These are phyloP conservation scores for Scelioninae gen. 1 DNA, from an alignment of 2,888 invertebrate genomes.

Conservation along the genomic window DNA sequence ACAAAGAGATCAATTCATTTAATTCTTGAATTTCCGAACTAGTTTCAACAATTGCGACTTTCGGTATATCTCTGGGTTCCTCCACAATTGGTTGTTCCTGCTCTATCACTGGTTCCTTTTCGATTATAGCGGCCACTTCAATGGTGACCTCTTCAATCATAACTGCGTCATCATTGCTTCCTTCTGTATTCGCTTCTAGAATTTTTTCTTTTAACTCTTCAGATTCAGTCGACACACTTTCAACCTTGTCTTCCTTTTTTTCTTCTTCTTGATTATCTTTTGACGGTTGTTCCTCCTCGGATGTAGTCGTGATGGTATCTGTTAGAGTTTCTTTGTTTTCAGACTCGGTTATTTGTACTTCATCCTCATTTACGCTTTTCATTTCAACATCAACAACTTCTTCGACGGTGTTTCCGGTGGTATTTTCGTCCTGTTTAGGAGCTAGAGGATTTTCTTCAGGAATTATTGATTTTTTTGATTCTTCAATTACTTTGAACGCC, in stretches of 20 bases:
- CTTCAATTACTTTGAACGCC: too few relatives aligned
- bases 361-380: conserved; percentile 56
- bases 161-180: conserved; percentile 41
- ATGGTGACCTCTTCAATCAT: conserved; percentile 57
- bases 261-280: too few relatives aligned
- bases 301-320: too few relatives aligned
- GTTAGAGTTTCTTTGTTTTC: conserved; percentile 47
- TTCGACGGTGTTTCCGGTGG: conserved; percentile 55
- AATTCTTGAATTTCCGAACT: conserved; percentile 86
- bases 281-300: conserved; percentile 75
- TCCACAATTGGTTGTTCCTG: conserved; percentile 47
- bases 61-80: conserved; percentile 37
- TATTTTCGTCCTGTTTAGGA: too few relatives aligned
- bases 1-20: conserved; percentile 87
- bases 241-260: conserved; percentile 80
- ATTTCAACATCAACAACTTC: conserved; percentile 70
- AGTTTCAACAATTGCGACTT: conserved; percentile 72
- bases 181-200: conserved; percentile 45
- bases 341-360: conserved; percentile 71
- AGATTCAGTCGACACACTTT: conserved; percentile 7
- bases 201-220: conserved; percentile 53
- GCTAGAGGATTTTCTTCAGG: too few relatives aligned
- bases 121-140: conserved; percentile 16
- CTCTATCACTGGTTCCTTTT: background rate
- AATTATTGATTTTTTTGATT: too few relatives aligned